Percentiles rank a stretch among this genome's conserved stretches.
Evolutionary conservation across 2,113 vertebrate species (phyloP).

Genomic region (Chionis minor): DNA sequence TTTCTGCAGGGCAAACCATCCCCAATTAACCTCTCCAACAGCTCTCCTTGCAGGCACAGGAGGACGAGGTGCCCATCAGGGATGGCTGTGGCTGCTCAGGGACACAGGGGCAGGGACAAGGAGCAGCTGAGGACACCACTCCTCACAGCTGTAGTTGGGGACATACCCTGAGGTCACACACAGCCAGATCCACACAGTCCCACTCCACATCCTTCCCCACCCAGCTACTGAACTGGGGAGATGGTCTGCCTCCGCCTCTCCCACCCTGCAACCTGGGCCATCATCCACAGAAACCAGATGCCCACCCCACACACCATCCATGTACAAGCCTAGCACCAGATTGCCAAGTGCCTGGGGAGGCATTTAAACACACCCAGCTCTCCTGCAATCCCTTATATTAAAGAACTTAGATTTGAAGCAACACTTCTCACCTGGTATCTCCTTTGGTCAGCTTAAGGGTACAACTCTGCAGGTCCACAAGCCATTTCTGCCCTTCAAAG

Average conservation of each 20-base stretch:
- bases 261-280: too few species aligned
- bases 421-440: background rate
- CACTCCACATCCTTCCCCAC: background rate
- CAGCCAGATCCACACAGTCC: background rate
- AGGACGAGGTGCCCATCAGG: fast-evolving
- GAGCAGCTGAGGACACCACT: background rate
- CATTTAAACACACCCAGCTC: background rate
- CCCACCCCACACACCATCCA: fast-evolving
- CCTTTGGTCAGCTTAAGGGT: background rate
- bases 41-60: background rate
- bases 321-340: background rate
- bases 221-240: fast-evolving
- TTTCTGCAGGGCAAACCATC: background rate
- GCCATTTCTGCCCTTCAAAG: background rate
- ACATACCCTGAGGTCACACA: background rate
- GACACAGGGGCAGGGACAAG: background rate
- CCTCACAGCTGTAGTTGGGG: background rate
- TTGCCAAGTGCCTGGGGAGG: fast-evolving
- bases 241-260: fast-evolving
- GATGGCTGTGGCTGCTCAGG: background rate
- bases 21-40: background rate
- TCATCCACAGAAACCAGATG: too few species aligned
- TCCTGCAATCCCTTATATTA: background rate
- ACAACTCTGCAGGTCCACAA: background rate
- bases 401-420: background rate